These are phyloP conservation scores for Danaus plexippus DNA, from an alignment of 1,140 invertebrate genomes.

Conservation along the genomic window DNA sequence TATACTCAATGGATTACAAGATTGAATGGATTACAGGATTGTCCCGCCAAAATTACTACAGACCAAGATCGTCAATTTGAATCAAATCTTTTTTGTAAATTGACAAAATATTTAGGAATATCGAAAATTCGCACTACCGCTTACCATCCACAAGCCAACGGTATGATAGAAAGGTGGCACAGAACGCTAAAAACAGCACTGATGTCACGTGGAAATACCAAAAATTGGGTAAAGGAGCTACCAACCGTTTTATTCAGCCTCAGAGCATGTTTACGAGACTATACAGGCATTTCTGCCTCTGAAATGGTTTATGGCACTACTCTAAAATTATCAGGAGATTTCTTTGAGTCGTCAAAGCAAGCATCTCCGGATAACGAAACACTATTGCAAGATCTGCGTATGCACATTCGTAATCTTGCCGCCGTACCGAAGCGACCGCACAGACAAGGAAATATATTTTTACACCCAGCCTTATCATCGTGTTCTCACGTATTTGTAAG, in stretches of 20 bases:
- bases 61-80: conserved; percentile 1
- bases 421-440: conserved; percentile 1
- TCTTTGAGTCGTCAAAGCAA: not conserved
- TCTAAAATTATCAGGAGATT: conserved; percentile 10
- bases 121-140: conserved; percentile 27
- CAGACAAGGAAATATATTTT: conserved; percentile 11
- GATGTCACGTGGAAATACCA: conserved; percentile 6
- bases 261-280: conserved; percentile 6
- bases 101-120: conserved; percentile 20
- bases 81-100: conserved; percentile 20
- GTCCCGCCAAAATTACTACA: not conserved
- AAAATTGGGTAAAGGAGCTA: conserved; percentile 9
- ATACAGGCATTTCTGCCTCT: conserved; percentile 10
- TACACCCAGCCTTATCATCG: conserved; percentile 12
- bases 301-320: conserved; percentile 13
- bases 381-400: conserved; percentile 3
- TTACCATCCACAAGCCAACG: conserved; percentile 41
- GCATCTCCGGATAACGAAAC: conserved; percentile 2
- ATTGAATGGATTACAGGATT: too few relatives aligned
- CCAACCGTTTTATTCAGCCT: conserved; percentile 13
- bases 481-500: not conserved
- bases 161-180: conserved; percentile 46
- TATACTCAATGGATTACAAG: too few relatives aligned
- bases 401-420: conserved; percentile 7
- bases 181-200: conserved; percentile 9